Evolutionary conservation across 2,797 vertebrate species (phyloP), one percentile per base, ranked within the genome.

Genomic region (Periophthalmus magnuspinnatus): DNA sequence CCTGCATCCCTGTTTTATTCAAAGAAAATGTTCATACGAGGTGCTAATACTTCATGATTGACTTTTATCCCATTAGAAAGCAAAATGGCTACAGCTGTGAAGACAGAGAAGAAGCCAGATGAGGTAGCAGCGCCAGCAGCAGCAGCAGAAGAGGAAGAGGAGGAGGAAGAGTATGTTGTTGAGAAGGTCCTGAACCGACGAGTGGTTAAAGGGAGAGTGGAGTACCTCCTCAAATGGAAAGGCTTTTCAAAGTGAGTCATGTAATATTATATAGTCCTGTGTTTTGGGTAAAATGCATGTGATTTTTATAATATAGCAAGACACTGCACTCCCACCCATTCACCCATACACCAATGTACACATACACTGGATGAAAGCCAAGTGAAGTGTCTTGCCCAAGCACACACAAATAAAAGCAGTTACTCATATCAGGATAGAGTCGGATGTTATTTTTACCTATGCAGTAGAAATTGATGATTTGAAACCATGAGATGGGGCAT

Each of bases 211-310:
- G 97, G 97, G 38, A 97, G 94, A 84, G 95, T 98, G 68, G 97
- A 99, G 71, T 98, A 97, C 67, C 94, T 99, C n/a, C 96, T 99
- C 38, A 99, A 99, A 86, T 99, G 97, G 97, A 99, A 98, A 86
- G 97, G 97, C 13, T 99, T 99, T 90, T 96, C 96, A 0, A 93
- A 97, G 97, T 99, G 91, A 95, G 97, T 36, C 33, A 3, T n/a
- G 17, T 59, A 9, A 58, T 55, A 17, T 50, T 1, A 50, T 50
- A 24, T 28, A 14, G 50, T 52, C 7, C 19, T 52, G n/a, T n/a
- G 48, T 17, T 50, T 50, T 50, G 6, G 3, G 3, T 45, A 45
- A 45, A 4, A 41, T 13, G 3, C 38, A 14, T 28, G 28, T 28
- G 28, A 28, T 28, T 28, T 28, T 1, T 28, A 28, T 28, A 28